phyloP scores from a whole-genome alignment of 2,888 invertebrate genomes.

The Alentia gelatinosa region DNA sequence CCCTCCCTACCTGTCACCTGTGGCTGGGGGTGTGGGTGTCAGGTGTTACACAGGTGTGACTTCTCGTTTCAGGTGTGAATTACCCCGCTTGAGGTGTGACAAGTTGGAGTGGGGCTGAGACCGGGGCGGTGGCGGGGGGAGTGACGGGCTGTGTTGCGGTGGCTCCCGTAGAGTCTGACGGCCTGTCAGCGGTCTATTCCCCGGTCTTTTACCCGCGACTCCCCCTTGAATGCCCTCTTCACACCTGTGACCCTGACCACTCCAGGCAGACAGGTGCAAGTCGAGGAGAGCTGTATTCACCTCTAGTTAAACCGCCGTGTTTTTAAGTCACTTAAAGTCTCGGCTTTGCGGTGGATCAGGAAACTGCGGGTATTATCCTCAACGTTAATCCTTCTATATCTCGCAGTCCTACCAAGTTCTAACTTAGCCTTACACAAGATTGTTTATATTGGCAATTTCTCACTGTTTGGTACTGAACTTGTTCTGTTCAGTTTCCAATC shows the following conservation, averaged over 20 bases:
- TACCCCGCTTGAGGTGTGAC: neutral
- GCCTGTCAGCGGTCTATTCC: neutral
- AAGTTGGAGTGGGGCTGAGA: neutral
- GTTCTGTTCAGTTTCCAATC: too few relatives aligned
- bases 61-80: neutral
- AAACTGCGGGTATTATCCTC: too few relatives aligned
- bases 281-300: too few relatives aligned
- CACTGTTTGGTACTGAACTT: too few relatives aligned
- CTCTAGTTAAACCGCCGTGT: too few relatives aligned
- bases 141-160: neutral
- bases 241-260: neutral
- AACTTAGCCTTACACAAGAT: too few relatives aligned
- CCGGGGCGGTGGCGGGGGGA: neutral
- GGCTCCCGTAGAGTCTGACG: neutral
- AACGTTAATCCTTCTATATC: too few relatives aligned
- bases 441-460: too few relatives aligned
- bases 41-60: neutral
- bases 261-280: too few relatives aligned
- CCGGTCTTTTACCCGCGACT: neutral
- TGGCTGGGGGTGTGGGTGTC: neutral
- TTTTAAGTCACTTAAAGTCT: too few relatives aligned
- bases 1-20: neutral
- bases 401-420: too few relatives aligned
- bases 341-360: too few relatives aligned
- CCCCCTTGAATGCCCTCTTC: neutral